Percentiles rank a stretch among this genome's conserved stretches.
phyloP scores from a whole-genome alignment of 2,797 vertebrate genomes.

The Alfaro cultratus region DNA sequence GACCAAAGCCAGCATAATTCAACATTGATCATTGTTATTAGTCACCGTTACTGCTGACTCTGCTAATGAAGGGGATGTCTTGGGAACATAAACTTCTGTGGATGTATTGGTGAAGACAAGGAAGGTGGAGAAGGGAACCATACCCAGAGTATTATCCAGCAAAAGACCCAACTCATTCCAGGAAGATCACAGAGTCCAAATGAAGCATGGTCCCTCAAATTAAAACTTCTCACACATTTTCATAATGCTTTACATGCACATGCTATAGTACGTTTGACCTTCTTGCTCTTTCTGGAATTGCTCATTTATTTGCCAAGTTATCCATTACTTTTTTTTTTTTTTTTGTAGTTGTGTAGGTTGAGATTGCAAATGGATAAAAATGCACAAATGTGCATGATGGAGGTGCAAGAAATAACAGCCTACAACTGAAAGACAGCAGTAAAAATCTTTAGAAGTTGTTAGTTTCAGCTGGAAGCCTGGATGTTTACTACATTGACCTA shows the following conservation, averaged over 20 bases:
- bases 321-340: neutral
- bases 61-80: constrained; percentile 25
- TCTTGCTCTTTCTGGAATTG: neutral
- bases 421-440: too few relatives aligned
- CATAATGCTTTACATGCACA: neutral
- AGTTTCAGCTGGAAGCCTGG: too few relatives aligned
- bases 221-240: neutral
- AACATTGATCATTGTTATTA: neutral
- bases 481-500: too few relatives aligned
- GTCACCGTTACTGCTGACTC: neutral
- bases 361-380: too few relatives aligned
- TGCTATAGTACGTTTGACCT: neutral
- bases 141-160: neutral
- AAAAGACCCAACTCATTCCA: neutral
- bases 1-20: constrained; percentile 39
- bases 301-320: neutral
- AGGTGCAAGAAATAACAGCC: too few relatives aligned
- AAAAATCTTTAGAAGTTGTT: too few relatives aligned
- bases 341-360: neutral
- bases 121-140: neutral
- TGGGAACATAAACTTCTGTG: neutral
- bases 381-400: too few relatives aligned
- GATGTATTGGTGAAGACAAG: neutral
- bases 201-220: neutral
- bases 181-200: neutral